Conservation (phyloP, 2,797 vertebrate genomes). For the Danionella dracula region DNA sequence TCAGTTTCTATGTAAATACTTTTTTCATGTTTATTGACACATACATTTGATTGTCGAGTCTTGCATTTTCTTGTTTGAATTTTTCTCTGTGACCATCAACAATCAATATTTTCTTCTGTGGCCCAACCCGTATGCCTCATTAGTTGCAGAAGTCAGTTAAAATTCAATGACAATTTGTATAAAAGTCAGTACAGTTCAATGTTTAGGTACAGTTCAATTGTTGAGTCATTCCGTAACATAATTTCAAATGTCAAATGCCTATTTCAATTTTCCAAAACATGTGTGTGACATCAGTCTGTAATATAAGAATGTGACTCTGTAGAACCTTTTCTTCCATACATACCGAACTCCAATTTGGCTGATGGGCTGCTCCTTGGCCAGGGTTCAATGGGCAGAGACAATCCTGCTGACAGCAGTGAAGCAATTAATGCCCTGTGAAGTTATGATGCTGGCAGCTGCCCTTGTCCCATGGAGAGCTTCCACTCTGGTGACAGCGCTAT, state of each 20-base stretch:
- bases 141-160: no score
- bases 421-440: conserved; percentile 70
- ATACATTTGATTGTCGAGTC: no score
- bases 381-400: conserved; percentile 62
- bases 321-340: conserved; percentile 42
- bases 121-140: no score
- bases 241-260: no score
- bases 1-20: no score
- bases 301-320: conserved; percentile 39
- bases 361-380: conserved; percentile 65
- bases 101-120: no score
- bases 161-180: no score
- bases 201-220: no score
- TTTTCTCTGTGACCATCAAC: no score
- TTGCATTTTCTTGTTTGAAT: no score
- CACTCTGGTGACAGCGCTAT: not conserved
- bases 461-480: conserved; percentile 32
- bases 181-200: no score
- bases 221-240: not conserved
- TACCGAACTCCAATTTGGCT: conserved; percentile 64
- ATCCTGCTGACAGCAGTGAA: conserved; percentile 69
- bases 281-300: conserved; percentile 17
- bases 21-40: no score
- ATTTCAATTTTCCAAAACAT: conserved; percentile 30
- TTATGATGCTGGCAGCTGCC: conserved; percentile 60